Conservation (phyloP, 2,888 invertebrate genomes). For the Aphodius sticticus region DNA sequence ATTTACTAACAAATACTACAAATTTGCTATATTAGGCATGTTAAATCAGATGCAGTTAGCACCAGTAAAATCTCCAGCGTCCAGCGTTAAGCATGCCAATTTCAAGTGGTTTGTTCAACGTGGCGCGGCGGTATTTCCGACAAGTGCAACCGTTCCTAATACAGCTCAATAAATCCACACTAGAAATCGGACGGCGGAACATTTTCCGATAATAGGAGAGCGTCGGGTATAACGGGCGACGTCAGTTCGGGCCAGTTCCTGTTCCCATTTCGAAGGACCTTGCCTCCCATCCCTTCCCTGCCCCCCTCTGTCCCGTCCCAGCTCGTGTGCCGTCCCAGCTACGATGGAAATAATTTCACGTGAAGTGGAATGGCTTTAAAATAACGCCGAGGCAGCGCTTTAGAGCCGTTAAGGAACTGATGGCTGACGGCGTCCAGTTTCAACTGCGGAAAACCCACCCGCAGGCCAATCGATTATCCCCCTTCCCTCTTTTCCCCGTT, state of each 20-base stretch:
- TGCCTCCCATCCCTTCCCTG: not conserved
- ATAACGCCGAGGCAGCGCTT: conserved; percentile 30
- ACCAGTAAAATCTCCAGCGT: too few relatives aligned
- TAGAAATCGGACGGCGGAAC: not conserved
- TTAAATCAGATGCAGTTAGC: too few relatives aligned
- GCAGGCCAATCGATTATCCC: conserved; percentile 20
- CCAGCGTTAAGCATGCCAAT: too few relatives aligned
- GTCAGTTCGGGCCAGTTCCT: not conserved
- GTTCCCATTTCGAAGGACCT: not conserved
- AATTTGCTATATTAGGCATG: too few relatives aligned
- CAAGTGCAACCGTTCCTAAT: not conserved
- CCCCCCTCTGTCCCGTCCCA: not conserved
- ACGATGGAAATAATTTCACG: conserved; percentile 27
- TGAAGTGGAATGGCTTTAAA: conserved; percentile 29
- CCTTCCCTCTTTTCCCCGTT: not conserved
- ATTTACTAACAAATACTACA: too few relatives aligned
- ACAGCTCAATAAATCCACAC: not conserved
- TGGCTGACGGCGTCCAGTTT: not conserved
- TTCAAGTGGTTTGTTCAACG: too few relatives aligned
- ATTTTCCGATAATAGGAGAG: not conserved
- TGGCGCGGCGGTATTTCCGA: not conserved
- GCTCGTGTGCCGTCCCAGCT: not conserved
- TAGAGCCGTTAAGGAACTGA: conserved; percentile 18
- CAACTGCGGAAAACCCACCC: conserved; percentile 10
- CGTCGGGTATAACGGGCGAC: too few relatives aligned